Base-by-base conservation (phyloP, 23 tunicate genomes). In the Phallusia fumigata region DNA sequence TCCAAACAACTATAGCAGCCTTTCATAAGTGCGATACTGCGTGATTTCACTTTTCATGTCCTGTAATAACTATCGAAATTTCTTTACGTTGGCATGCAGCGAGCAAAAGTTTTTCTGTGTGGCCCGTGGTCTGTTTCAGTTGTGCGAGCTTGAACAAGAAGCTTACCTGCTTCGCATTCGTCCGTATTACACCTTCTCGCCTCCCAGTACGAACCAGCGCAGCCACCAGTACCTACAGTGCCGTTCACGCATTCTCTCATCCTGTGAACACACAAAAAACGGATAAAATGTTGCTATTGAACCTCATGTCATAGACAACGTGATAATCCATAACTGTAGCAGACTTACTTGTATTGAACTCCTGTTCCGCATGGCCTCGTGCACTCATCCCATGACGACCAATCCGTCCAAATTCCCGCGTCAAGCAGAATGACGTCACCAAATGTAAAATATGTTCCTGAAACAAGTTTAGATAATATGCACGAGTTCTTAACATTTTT, bases 321-420 rank as follows among this genome's bases (percentile, higher is more conserved):
- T 51, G 15, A 51, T 51, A 58, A 58, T 58, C 8, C 69, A 58
- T 13, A 24, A 58, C 15, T 24, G 13, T 16, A 58, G 3, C 1
- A 74, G 3, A 35, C 81, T 40, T 35, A 77, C 81, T 77, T 77
- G 81, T 77, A 77, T 21, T 40, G 33, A 0, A 77, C 58, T 8
- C 81, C 81, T 10, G 33, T 45, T 40, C 81, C 81, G 26, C 81
- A 77, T 19, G 81, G 11, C 19, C 32, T 6, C 26, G 81, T 31
- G 18, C 81, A 77, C 19, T 8, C 44, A 18, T 30, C 81, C 81
- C 81, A 77, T 5, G 35, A 19, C 15, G 81, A 36, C 81, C 81
- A 77, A 3, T 45, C 53, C 31, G 81, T 21, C 81, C 81, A 77
- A 3, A 2, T 2, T 34, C 81, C 81, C 3, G 28, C 69, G 28